Conservation (phyloP, 2,888 invertebrate species). For the Lysandra coridon region DNA sequence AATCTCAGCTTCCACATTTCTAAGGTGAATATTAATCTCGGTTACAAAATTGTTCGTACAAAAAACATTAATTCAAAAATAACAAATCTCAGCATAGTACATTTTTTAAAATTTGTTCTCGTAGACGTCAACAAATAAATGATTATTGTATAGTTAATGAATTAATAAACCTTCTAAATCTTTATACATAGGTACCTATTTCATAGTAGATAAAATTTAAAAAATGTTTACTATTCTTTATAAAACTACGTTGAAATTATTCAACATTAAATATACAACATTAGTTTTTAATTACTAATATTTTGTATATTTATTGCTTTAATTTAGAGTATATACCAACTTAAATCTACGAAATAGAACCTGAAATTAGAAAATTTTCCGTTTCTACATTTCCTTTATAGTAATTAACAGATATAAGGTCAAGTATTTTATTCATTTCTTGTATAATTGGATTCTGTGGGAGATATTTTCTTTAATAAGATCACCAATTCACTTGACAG, state of each 20-base stretch:
- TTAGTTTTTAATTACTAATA: no score
- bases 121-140: no score
- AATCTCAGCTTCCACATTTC: slow-evolving; percentile 20
- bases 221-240: no score
- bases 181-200: no score
- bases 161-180: no score
- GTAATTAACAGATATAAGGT: slow-evolving; percentile 17
- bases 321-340: neutral
- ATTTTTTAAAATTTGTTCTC: neutral
- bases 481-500: neutral
- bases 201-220: no score
- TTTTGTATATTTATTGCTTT: neutral
- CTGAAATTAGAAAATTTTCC: neutral
- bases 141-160: no score
- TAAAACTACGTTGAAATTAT: no score
- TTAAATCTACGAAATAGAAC: neutral
- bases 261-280: no score
- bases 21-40: slow-evolving; percentile 14
- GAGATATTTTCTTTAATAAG: slow-evolving; percentile 1
- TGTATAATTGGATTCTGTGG: slow-evolving; percentile 17
- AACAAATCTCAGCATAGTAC: neutral
- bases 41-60: neutral
- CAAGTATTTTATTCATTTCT: slow-evolving; percentile 20
- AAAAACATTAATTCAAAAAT: neutral
- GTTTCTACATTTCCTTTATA: slow-evolving; percentile 13